Evolutionary conservation across 2,888 invertebrate genomes (phyloP).

Genomic region (Arctia plantaginis): DNA sequence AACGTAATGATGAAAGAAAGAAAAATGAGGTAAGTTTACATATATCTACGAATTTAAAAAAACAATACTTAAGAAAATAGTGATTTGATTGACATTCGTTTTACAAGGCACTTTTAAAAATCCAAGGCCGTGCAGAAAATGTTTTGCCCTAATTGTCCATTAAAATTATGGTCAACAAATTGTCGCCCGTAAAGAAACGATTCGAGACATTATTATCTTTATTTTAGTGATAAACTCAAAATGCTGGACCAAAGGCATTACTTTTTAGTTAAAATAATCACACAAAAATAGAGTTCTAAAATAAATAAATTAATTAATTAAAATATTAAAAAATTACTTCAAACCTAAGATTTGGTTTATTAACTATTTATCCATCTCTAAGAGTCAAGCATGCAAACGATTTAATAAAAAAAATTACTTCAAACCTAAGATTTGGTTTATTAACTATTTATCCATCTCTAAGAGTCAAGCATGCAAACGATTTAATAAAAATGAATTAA

Average conservation of each 20-base stretch:
- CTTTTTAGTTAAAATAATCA: no score
- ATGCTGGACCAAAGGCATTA: not conserved
- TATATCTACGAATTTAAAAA: no score
- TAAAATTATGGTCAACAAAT: conserved; percentile 64
- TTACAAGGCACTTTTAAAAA: conserved; percentile 33
- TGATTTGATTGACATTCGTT: conserved; percentile 31
- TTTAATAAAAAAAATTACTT: not conserved
- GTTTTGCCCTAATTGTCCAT: conserved; percentile 46
- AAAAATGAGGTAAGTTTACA: no score
- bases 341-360: not conserved
- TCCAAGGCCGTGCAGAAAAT: conserved; percentile 55
- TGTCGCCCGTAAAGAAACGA: conserved; percentile 41
- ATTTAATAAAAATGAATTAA: not conserved
- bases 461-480: not conserved
- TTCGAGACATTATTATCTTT: conserved; percentile 31
- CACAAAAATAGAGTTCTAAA: no score
- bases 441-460: not conserved
- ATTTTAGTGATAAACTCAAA: conserved; percentile 15
- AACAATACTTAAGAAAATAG: conserved; percentile 24
- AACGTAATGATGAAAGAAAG: no score
- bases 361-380: not conserved
- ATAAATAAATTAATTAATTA: no score
- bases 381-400: not conserved
- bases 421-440: not conserved
- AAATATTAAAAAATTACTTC: not conserved